Base-by-base conservation (phyloP, 1,140 invertebrate genomes). In the Drosophila ercepeae region DNA sequence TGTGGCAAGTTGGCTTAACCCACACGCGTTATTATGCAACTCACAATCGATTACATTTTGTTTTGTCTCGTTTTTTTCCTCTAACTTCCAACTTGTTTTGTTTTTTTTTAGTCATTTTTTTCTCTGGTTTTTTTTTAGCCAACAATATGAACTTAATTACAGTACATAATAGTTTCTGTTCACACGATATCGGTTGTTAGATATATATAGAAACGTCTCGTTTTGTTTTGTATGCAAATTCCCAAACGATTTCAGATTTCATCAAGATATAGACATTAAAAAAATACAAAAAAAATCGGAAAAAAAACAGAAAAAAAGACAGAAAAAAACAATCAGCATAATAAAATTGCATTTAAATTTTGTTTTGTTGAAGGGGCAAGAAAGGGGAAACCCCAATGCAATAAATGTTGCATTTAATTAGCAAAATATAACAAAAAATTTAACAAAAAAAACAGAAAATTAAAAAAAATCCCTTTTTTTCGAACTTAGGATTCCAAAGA, bases 221-320 rank as follows among this genome's bases (percentile, higher is more conserved):
- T 63, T 76, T 81, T 77, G 57, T 78, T 84, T 83, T 32, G 70
- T 83, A 84, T 84, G 78, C 75, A 74, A 83, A 82, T 82, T 72
- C 27, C 44, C 42, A 34, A 34, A 52, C 8, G 19, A 67, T 36
- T 36, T 67, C 46, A 45, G 27, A 65, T 27, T 16, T 11, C 19
- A 57, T 32, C 9, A 3, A 32, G 27, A 14, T 13, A 16, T 39
- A 13, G 14, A 16, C n/a, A 14, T 39, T 39, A 8, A 14, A 51
- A 1, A 11, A 32, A n/a, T n/a, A n/a, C n/a, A n/a, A n/a, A n/a
- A n/a, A n/a, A n/a, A n/a, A n/a, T n/a, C n/a, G n/a, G n/a, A n/a
- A n/a, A n/a, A n/a, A n/a, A n/a, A 6, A 9, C 6, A 6, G 19
- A 34, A 18, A 73, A 77, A 72, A 68, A 45, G 50, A 45, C 59